Percentiles rank a stretch among this genome's conserved stretches.
These are phyloP conservation scores for Zaprionus davidi DNA, from an alignment of 1,140 invertebrate genomes.

Conservation along the genomic window DNA sequence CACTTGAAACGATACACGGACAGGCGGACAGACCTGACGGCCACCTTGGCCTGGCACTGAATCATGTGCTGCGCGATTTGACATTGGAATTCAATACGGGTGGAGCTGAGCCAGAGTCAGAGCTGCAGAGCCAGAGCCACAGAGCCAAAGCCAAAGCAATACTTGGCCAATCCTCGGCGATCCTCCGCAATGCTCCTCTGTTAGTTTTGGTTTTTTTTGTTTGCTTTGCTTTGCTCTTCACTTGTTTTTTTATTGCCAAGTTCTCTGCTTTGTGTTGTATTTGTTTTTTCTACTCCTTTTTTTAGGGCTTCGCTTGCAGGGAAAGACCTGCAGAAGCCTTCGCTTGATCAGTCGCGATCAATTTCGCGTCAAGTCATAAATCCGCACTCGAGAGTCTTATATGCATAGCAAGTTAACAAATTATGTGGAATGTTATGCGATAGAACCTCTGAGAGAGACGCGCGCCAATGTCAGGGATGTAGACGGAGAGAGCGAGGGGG, in stretches of 20 bases:
- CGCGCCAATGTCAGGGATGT: conserved; percentile 61
- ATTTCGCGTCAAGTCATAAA: conserved; percentile 76
- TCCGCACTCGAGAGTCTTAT: conserved; percentile 74
- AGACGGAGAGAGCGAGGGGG: background rate
- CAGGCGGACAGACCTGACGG: background rate
- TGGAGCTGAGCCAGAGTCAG: conserved; percentile 25
- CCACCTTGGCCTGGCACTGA: conserved; percentile 42
- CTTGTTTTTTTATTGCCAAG: background rate
- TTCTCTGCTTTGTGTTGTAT: conserved; percentile 21
- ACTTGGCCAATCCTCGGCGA: conserved; percentile 18
- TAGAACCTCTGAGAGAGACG: conserved; percentile 38
- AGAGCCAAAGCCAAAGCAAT: conserved; percentile 19
- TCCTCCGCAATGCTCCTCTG: conserved; percentile 26
- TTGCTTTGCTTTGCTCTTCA: conserved; percentile 3
- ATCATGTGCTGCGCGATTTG: conserved; percentile 62
- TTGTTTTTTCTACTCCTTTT: conserved; percentile 11
- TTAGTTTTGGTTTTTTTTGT: conserved; percentile 10
- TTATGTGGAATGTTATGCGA: conserved; percentile 73
- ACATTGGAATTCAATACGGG: conserved; percentile 77
- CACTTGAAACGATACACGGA: conserved; percentile 39
- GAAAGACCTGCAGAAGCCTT: conserved; percentile 35
- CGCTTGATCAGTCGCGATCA: conserved; percentile 57
- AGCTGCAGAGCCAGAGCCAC: background rate
- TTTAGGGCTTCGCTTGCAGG: conserved; percentile 35
- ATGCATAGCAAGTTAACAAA: conserved; percentile 58